These are phyloP conservation scores for Sminthurides aquaticus DNA, from an alignment of 2,888 invertebrate species.

Conservation along the genomic window DNA sequence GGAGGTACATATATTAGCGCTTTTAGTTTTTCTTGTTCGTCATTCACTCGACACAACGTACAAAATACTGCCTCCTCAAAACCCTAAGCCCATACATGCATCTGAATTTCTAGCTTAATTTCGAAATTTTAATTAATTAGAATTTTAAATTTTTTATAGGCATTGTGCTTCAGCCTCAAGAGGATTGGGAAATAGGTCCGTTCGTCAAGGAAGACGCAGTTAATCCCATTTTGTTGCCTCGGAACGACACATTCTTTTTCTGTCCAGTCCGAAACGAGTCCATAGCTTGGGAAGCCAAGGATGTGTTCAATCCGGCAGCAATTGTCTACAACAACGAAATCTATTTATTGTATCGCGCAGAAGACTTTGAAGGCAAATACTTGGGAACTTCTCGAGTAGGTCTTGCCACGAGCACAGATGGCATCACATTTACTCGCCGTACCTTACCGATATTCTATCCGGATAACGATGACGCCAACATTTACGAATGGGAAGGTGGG, in stretches of 20 bases:
- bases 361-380: conserved; percentile 29
- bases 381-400: conserved; percentile 38
- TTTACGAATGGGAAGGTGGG: conserved; percentile 39
- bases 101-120: too few relatives aligned
- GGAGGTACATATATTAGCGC: too few relatives aligned
- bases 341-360: conserved; percentile 36
- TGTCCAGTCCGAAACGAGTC: conserved; percentile 29
- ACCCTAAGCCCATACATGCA: too few relatives aligned
- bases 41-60: too few relatives aligned
- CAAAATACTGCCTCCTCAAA: too few relatives aligned
- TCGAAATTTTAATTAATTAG: too few relatives aligned
- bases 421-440: conserved; percentile 28
- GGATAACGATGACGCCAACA: conserved; percentile 21
- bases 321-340: conserved; percentile 27
- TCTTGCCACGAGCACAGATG: conserved; percentile 29
- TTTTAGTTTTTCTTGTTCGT: too few relatives aligned
- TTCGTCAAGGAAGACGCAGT: conserved; percentile 33
- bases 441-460: conserved; percentile 35
- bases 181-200: conserved; percentile 30
- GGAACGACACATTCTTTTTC: conserved; percentile 29
- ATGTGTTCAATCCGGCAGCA: conserved; percentile 39
- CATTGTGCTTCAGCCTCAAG: too few relatives aligned
- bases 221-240: conserved; percentile 33
- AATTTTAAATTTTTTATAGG: too few relatives aligned
- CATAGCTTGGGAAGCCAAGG: conserved; percentile 35